Percentiles rank a stretch among this genome's conserved stretches.
Evolutionary conservation across 2,797 vertebrate species (phyloP).

Genomic region (Arnoldichthys spilopterus): DNA sequence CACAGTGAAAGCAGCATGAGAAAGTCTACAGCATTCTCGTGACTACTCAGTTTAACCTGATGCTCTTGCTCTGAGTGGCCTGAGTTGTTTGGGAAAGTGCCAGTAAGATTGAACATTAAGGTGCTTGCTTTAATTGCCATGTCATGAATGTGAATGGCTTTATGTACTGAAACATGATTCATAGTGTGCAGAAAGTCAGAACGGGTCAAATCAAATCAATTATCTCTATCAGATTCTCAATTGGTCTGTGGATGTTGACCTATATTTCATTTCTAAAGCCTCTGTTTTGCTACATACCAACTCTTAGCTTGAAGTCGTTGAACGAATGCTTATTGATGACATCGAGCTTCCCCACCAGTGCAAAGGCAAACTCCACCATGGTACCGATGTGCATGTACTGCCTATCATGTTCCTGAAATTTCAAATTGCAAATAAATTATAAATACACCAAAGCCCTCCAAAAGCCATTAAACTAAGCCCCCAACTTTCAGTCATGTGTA

Average conservation of each 20-base stretch:
- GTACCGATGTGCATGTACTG: slow-evolving; percentile 97
- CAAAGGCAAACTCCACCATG: slow-evolving; percentile 98
- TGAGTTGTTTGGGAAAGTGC: not conserved
- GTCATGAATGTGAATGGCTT: not conserved
- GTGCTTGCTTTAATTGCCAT: not conserved
- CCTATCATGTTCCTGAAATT: slow-evolving; percentile 88
- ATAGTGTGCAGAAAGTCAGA: not conserved
- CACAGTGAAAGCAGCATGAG: not conserved
- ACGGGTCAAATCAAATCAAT: not conserved
- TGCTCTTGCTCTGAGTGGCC: not conserved
- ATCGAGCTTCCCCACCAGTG: slow-evolving; percentile 92
- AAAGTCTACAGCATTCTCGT: not conserved
- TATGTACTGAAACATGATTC: not conserved
- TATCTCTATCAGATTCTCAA: not conserved
- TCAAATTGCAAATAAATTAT: not conserved
- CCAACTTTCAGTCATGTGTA: not conserved
- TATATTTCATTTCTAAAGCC: not conserved
- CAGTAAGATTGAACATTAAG: slow-evolving; percentile 6
- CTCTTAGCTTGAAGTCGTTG: slow-evolving; percentile 95
- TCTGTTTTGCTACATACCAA: slow-evolving; percentile 79
- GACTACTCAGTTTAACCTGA: not conserved
- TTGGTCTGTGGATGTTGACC: not conserved
- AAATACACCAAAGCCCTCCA: not conserved
- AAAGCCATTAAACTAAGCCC: slow-evolving; percentile 18
- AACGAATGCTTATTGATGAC: slow-evolving; percentile 99